These are phyloP conservation scores for Crossaster papposus DNA, from an alignment of 53 echinoderm and acorn worm genomes.

Conservation along the genomic window DNA sequence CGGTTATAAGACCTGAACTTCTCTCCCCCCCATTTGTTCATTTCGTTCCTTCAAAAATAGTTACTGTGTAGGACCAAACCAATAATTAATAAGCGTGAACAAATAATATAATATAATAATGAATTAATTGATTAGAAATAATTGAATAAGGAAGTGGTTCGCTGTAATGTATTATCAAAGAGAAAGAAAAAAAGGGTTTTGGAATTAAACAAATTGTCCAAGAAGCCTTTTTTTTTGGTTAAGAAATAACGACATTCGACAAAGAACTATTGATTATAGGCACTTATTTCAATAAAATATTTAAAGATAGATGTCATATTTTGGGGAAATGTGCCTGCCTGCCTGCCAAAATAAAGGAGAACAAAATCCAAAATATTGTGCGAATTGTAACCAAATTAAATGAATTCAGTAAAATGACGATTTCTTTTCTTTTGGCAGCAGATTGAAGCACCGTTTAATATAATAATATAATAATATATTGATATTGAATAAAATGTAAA, in stretches of 20 bases:
- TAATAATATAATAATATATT: slow-evolving; percentile 60
- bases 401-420: slow-evolving; percentile 54
- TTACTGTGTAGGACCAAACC: slow-evolving; percentile 51
- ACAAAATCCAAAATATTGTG: slow-evolving; percentile 35
- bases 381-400: slow-evolving; percentile 43
- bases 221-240: background rate
- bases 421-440: slow-evolving; percentile 61
- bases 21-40: background rate
- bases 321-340: slow-evolving; percentile 55
- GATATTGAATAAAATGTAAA: slow-evolving; percentile 44
- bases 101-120: background rate
- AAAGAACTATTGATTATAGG: background rate
- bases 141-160: background rate
- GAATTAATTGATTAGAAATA: background rate
- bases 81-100: background rate
- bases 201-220: background rate
- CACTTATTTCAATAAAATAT: slow-evolving; percentile 29
- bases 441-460: slow-evolving; percentile 57
- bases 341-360: slow-evolving; percentile 18
- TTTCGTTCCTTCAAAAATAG: slow-evolving; percentile 20
- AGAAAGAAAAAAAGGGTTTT: background rate
- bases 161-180: background rate
- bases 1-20: background rate
- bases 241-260: background rate
- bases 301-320: slow-evolving; percentile 35